A percentile compares a stretch with the other conserved stretches of the same genome.
These are phyloP conservation scores for Megalops cyprinoides DNA, from an alignment of 2,797 vertebrate genomes.

Conservation along the genomic window DNA sequence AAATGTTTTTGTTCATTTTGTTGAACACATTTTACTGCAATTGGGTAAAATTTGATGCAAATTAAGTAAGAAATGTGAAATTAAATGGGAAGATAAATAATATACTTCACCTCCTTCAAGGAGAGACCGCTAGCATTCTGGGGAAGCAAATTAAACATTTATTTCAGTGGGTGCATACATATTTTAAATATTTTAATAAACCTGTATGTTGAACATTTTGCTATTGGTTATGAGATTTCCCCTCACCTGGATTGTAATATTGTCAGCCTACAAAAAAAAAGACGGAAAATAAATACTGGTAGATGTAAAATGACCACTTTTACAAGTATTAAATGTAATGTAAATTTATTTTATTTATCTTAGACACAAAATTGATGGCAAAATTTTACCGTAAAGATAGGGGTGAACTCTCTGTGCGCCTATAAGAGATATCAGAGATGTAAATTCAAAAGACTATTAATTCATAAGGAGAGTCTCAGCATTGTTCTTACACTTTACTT, in stretches of 20 bases:
- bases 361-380: not conserved
- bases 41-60: not conserved
- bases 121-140: slow-evolving; percentile 48
- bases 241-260: slow-evolving; percentile 59
- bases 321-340: not conserved
- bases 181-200: not conserved
- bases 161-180: not conserved
- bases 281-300: slow-evolving; percentile 6
- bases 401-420: slow-evolving; percentile 43
- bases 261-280: slow-evolving; percentile 49
- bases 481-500: no score
- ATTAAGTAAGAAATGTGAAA: not conserved
- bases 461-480: no score
- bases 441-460: no score
- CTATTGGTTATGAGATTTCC: not conserved
- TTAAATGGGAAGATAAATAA: not conserved
- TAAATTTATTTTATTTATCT: no score
- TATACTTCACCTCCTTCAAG: slow-evolving; percentile 58
- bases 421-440: slow-evolving; percentile 42
- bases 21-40: no score
- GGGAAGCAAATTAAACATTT: slow-evolving; percentile 3
- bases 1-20: no score
- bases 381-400: slow-evolving; percentile 55
- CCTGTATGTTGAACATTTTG: not conserved
- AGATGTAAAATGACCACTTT: not conserved